Base-by-base conservation (phyloP, 2,797 vertebrate species). In the Parotocinclus haroldoi region DNA sequence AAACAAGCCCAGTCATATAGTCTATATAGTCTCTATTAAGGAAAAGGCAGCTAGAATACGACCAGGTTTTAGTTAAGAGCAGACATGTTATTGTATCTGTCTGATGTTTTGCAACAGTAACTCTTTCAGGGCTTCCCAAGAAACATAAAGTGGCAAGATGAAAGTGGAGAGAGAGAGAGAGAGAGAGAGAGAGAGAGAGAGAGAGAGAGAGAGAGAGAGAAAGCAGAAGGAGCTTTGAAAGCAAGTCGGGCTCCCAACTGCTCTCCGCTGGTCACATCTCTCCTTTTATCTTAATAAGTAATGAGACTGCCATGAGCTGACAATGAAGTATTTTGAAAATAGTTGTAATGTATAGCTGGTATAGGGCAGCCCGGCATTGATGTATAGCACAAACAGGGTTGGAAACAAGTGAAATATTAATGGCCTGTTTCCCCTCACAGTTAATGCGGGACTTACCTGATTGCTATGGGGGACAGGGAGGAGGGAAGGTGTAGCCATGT, bases 241-340 rank as follows among this genome's bases (percentile, higher is more conserved):
- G 89, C 87, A 88, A 92, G 89, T 89, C 80, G 88, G 90, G 91
- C 89, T 87, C 87, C 92, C 89, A 87, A 91, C 92, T 88, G 90
- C 91, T 92, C 78, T 74, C 27, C 80, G 86, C 89, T 45, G 19
- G 37, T 66, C 52, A 91, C 91, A 94, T 92, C 91, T 91, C 83
- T 93, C 91, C 88, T 90, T 93, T 96, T 98, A 98, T 98, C 95
- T 96, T 94, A 95, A 95, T 98, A 98, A 99, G 90, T 98, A 96
- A 99, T 98, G 96, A 97, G 93, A 86, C 90, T 96, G 95, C 94
- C 94, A 94, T 88, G 76, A 92, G 92, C 95, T 97, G 96, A 97
- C 96, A 99, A 91, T 97, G 96, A 98, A 95, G 95, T 95, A 98
- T 98, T 99, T 96, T 96, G 92, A 96, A 95, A 98, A 97, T 96